These are phyloP conservation scores for Zoanthus gigantus DNA, from an alignment of 92 coral and sea anemone genomes.

Conservation along the genomic window DNA sequence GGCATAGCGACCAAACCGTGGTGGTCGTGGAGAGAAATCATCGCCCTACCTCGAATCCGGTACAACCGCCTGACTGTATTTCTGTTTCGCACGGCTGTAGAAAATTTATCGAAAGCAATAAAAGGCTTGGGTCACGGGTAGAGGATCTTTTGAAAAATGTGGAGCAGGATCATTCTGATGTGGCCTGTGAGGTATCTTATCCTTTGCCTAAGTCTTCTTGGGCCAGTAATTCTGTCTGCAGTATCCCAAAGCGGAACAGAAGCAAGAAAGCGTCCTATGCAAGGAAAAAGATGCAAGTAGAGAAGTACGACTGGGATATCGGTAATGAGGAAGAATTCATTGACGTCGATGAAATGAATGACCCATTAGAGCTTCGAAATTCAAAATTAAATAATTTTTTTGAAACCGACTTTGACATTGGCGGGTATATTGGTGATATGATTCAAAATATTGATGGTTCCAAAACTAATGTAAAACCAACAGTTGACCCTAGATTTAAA, in stretches of 20 bases:
- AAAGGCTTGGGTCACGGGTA: slow-evolving; percentile 21
- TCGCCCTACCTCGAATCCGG: slow-evolving; percentile 8
- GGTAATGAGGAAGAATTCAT: slow-evolving; percentile 9
- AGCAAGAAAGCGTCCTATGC: neutral
- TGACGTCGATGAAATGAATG: neutral
- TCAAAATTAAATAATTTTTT: neutral
- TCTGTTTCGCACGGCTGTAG: slow-evolving; percentile 12
- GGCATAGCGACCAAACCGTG: neutral
- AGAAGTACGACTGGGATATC: slow-evolving; percentile 1
- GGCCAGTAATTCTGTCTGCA: neutral
- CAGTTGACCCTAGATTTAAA: neutral
- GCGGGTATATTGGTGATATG: slow-evolving; percentile 45
- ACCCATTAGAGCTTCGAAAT: neutral
- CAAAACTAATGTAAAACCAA: neutral
- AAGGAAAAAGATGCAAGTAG: neutral
- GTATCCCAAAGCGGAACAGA: slow-evolving; percentile 1
- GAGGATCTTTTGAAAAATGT: slow-evolving; percentile 12
- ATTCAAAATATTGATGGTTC: neutral
- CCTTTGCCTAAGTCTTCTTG: slow-evolving; percentile 8
- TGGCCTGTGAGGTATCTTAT: slow-evolving; percentile 10
- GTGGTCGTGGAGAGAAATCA: slow-evolving; percentile 21
- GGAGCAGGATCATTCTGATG: neutral
- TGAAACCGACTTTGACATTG: slow-evolving; percentile 40
- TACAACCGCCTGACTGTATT: slow-evolving; percentile 6
- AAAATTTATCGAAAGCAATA: slow-evolving; percentile 13